Evolutionary conservation across 2,113 vertebrate species (phyloP).

Genomic region (Sander vitreus): DNA sequence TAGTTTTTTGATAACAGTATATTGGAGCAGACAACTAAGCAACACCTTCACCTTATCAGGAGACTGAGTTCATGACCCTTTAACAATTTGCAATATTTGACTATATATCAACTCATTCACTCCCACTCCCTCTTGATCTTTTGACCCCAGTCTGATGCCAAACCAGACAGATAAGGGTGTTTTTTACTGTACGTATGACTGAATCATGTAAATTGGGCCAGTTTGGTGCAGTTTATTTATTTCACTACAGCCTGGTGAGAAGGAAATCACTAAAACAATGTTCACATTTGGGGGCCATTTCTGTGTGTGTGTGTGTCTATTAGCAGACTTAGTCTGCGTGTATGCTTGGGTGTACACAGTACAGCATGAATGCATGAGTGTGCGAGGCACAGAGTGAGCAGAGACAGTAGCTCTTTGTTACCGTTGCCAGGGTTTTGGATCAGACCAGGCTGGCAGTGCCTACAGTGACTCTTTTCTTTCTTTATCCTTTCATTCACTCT

Average conservation of each 20-base stretch:
- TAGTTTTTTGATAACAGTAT: constrained; percentile 30
- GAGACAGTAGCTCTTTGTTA: constrained; percentile 72
- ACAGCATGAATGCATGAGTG: constrained; percentile 39
- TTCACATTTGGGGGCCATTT: constrained; percentile 5
- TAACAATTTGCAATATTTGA: background rate
- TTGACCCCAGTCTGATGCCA: constrained; percentile 14
- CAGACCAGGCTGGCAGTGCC: constrained; percentile 52
- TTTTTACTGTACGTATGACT: background rate
- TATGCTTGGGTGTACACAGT: constrained; percentile 28
- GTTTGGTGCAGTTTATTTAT: background rate
- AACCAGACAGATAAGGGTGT: background rate
- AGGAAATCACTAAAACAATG: background rate
- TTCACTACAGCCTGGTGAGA: background rate
- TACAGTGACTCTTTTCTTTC: constrained; percentile 53
- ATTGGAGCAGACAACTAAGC: constrained; percentile 6
- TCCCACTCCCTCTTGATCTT: background rate
- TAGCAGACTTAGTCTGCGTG: background rate
- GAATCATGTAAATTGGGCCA: background rate
- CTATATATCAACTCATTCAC: constrained; percentile 29
- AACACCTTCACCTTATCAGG: constrained; percentile 35
- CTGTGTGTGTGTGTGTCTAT: constrained; percentile 1
- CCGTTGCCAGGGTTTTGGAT: constrained; percentile 64
- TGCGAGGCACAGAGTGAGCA: constrained; percentile 23
- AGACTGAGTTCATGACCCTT: constrained; percentile 17
- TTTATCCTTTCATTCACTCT: constrained; percentile 54